phyloP scores from a whole-genome alignment of 1,140 invertebrate genomes.

The Drosophila ananassae region DNA sequence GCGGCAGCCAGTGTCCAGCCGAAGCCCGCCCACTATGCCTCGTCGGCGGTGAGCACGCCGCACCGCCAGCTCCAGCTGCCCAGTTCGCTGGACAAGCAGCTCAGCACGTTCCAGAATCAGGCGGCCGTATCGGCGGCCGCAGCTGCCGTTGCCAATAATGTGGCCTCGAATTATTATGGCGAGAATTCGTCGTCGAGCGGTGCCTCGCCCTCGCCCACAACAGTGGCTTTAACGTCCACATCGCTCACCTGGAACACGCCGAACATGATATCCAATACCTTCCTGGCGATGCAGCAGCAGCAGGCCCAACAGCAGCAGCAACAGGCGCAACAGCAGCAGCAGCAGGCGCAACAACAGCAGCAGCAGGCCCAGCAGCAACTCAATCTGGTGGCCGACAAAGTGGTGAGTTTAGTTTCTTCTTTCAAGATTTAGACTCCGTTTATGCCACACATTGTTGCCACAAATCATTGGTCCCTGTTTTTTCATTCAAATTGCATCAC shows the following conservation, averaged over 20 bases:
- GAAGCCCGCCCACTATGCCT: conserved; percentile 81
- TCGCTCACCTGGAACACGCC: conserved; percentile 80
- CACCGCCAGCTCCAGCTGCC: conserved; percentile 78
- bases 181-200: conserved; percentile 82
- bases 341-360: conserved; percentile 54
- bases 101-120: conserved; percentile 79
- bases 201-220: conserved; percentile 78
- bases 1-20: conserved; percentile 79
- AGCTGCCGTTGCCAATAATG: conserved; percentile 74
- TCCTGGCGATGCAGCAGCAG: conserved; percentile 81
- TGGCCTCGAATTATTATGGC: conserved; percentile 79
- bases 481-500: no score
- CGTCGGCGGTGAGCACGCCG: conserved; percentile 75
- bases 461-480: not conserved
- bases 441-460: no score
- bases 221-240: conserved; percentile 74
- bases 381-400: conserved; percentile 78
- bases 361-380: conserved; percentile 71
- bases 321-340: conserved; percentile 67
- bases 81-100: conserved; percentile 77
- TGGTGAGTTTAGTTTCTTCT: conserved; percentile 62
- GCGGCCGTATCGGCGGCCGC: conserved; percentile 77
- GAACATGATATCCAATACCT: conserved; percentile 82
- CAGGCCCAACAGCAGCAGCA: conserved; percentile 75
- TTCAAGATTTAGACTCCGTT: not conserved